Evolutionary conservation across 2,797 vertebrate species (phyloP).

Genomic region (Sebastiscus albofasciatus): DNA sequence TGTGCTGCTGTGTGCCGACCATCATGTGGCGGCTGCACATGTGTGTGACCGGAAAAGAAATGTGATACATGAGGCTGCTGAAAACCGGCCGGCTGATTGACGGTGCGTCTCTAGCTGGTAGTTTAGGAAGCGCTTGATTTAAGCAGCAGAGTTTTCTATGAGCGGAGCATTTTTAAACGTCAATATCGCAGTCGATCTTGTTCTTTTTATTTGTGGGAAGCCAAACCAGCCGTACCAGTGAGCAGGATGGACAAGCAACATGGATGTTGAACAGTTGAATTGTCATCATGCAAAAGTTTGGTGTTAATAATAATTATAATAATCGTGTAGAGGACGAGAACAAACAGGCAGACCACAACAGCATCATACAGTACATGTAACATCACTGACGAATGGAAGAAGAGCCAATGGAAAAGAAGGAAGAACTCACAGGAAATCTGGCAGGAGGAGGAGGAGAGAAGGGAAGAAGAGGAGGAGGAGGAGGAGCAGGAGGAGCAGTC

Average conservation of each 20-base stretch:
- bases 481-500: constrained; percentile 57
- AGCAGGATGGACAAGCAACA: background rate
- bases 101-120: too few relatives aligned
- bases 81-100: too few relatives aligned
- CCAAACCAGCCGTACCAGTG: background rate
- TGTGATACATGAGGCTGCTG: too few relatives aligned
- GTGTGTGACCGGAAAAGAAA: too few relatives aligned
- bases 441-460: constrained; percentile 57
- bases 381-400: constrained; percentile 27
- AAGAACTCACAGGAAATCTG: constrained; percentile 78
- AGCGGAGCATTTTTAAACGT: too few relatives aligned
- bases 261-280: background rate
- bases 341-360: background rate
- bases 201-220: too few relatives aligned
- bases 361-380: background rate
- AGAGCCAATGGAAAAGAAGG: constrained; percentile 52
- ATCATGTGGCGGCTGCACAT: too few relatives aligned
- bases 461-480: constrained; percentile 26
- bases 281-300: background rate
- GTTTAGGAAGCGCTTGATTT: too few relatives aligned
- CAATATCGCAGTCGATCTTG: background rate
- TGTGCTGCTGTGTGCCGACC: too few relatives aligned
- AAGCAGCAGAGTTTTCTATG: too few relatives aligned
- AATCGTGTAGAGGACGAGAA: background rate
- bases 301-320: background rate